These are phyloP conservation scores for Ochotona curzoniae DNA, from an alignment of 2,113 vertebrate genomes.

Conservation along the genomic window DNA sequence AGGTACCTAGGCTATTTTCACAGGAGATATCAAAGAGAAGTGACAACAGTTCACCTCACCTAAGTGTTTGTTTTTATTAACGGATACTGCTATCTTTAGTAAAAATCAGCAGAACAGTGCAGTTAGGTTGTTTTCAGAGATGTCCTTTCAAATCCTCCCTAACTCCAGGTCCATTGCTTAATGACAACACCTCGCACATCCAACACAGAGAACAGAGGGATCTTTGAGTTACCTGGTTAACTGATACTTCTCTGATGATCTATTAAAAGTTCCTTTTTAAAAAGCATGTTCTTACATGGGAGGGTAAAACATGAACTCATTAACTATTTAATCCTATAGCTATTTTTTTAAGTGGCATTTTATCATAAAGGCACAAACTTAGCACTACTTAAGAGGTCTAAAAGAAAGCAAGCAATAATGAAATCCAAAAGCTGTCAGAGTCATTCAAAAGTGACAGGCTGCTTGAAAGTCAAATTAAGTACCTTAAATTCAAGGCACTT, in stretches of 20 bases:
- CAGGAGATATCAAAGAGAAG: conserved; percentile 16
- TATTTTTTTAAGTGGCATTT: not conserved
- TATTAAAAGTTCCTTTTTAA: not conserved
- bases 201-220: not conserved
- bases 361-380: conserved; percentile 25
- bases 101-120: not conserved
- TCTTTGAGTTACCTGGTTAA: conserved; percentile 5
- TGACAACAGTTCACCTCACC: not conserved
- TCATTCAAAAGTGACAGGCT: conserved; percentile 40
- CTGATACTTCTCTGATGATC: not conserved
- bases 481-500: conserved; percentile 51
- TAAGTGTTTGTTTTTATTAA: not conserved
- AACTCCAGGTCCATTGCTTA: not conserved
- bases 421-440: conserved; percentile 52
- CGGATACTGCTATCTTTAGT: not conserved
- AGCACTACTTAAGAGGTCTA: not conserved
- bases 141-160: not conserved
- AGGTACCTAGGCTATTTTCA: not conserved
- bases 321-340: not conserved
- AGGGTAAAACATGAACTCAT: not conserved
- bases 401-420: conserved; percentile 48
- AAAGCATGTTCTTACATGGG: not conserved
- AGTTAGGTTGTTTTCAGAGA: not conserved
- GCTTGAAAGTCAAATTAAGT: conserved; percentile 16
- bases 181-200: not conserved